Evolutionary conservation across 2,113 vertebrate species (phyloP).

Genomic region (Pangasianodon gigas): DNA sequence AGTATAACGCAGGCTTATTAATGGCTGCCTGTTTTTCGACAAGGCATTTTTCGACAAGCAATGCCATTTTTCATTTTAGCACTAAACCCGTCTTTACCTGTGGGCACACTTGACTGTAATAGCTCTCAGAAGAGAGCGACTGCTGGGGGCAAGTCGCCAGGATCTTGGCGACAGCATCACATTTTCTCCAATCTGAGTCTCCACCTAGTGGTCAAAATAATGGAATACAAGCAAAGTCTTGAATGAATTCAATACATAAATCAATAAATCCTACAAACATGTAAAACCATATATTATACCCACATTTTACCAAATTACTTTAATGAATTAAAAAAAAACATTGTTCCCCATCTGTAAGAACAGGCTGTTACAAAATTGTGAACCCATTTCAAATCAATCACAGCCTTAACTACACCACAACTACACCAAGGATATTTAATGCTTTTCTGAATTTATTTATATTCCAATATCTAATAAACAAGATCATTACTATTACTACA

Average conservation of each 20-base stretch:
- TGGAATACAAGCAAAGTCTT: slow-evolving; percentile 12
- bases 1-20: not conserved
- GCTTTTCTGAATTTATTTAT: not conserved
- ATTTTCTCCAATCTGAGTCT: slow-evolving; percentile 89
- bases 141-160: slow-evolving; percentile 90
- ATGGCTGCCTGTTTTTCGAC: not conserved
- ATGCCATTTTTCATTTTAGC: not conserved
- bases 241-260: not conserved
- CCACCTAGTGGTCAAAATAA: slow-evolving; percentile 65
- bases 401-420: not conserved
- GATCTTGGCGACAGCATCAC: slow-evolving; percentile 85
- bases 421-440: not conserved
- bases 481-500: not conserved
- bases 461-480: not conserved
- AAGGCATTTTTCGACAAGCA: not conserved
- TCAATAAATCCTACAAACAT: not conserved
- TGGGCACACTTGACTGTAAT: slow-evolving; percentile 85
- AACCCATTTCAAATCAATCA: not conserved
- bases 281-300: not conserved
- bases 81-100: slow-evolving; percentile 76
- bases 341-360: not conserved
- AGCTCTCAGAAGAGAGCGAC: slow-evolving; percentile 80
- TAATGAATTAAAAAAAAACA: not conserved
- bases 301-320: not conserved
- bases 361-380: not conserved